These are phyloP conservation scores for Hecatera dysodea DNA, from an alignment of 2,888 invertebrate genomes.

Conservation along the genomic window DNA sequence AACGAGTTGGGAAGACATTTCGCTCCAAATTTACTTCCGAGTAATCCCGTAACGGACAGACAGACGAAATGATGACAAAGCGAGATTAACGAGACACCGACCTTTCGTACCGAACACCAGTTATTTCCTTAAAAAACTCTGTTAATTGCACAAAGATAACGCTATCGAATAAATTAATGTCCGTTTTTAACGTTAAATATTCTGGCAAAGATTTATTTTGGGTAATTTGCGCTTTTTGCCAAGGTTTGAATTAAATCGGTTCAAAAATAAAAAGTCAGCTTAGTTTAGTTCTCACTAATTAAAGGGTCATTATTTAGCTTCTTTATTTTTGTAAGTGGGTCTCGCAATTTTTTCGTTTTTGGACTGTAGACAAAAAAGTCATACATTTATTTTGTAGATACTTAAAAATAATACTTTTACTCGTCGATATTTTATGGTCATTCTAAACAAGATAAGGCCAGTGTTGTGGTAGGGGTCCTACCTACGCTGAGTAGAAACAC, in stretches of 20 bases:
- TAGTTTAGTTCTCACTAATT: constrained; percentile 44
- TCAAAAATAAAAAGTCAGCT: constrained; percentile 50
- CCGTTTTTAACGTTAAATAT: constrained; percentile 63
- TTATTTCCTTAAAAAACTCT: constrained; percentile 54
- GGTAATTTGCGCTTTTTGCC: constrained; percentile 67
- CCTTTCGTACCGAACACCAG: constrained; percentile 32
- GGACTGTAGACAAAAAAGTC: background rate
- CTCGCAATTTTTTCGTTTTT: background rate
- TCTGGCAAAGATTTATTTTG: constrained; percentile 61
- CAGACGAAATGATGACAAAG: constrained; percentile 62
- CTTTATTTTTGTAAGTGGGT: constrained; percentile 17
- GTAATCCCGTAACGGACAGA: constrained; percentile 50
- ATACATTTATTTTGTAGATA: background rate
- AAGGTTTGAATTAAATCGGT: constrained; percentile 55
- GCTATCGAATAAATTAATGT: constrained; percentile 67
- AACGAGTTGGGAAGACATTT: constrained; percentile 38
- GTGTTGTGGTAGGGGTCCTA: too few relatives aligned
- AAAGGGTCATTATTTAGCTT: constrained; percentile 35
- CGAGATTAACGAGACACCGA: constrained; percentile 56
- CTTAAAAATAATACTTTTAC: background rate
- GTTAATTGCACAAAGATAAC: constrained; percentile 70
- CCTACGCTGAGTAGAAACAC: too few relatives aligned
- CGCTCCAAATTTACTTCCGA: constrained; percentile 31
- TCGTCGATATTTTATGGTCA: too few relatives aligned
- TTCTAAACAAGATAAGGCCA: too few relatives aligned